Base-by-base conservation (phyloP, 2,113 vertebrate genomes). In the Glaucomys volans region DNA sequence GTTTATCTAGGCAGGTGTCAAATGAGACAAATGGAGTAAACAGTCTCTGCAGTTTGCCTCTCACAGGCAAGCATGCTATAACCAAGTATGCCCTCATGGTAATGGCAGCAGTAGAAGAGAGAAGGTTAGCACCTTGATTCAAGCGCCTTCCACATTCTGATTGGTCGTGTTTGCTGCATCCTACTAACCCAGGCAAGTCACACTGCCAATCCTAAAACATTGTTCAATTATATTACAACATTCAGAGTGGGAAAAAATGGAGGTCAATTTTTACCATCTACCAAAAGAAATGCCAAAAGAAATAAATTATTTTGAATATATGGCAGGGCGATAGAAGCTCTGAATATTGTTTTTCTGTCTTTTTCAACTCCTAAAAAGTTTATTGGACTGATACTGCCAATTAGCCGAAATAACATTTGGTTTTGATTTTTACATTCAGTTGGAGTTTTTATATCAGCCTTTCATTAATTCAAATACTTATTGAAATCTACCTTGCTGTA, bases 241-340 rank as follows among this genome's bases (percentile, higher is more conserved):
- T 18, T 75, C 11, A 8, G 44, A 62, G 7, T 37, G 75, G 77
- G 32, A 22, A 59, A 83, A 42, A 92, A 13, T 2, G 4, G 1
- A 77, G 47, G 17, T 2, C 30, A 14, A 59, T 30, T 47, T 95
- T 72, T 74, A 22, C 11, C 2, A 50, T 84, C 37, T 9, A 75
- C 40, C 28, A n/a, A n/a, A n/a, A n/a, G n/a, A n/a, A n/a, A n/a
- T n/a, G n/a, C 57, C 54, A 86, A 94, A 81, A 74, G 13, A 95
- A 91, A 79, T 35, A 28, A 94, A 72, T 0, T 28, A 50, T 37
- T 35, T 32, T 72, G 66, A 71, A 62, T 35, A 37, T 4, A 24
- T 6, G n/a, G 54, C 40, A 32, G 13, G 17, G 2, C 16, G 84
- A 35, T 69, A 50, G 14, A 17, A 76, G 26, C 30, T 91, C 79